phyloP scores from a whole-genome alignment of 2,113 vertebrate species.

The Nesospiza acunhae region DNA sequence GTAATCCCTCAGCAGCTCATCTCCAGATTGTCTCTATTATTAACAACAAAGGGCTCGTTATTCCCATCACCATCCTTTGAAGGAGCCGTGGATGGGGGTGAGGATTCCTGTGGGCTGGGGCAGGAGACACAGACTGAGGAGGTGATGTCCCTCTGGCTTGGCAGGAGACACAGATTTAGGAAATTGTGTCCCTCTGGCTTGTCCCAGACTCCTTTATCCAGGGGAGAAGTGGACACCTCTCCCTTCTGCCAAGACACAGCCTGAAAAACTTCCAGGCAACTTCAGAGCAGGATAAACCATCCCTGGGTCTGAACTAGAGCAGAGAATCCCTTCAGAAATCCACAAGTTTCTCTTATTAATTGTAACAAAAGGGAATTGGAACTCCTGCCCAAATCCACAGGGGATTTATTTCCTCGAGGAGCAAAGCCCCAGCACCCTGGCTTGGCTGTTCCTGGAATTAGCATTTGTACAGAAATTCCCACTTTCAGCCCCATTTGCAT shows the following conservation, averaged over 20 bases:
- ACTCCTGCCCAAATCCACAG: neutral
- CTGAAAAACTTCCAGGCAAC: neutral
- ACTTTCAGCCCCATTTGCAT: neutral
- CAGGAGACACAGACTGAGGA: neutral
- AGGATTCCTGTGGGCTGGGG: neutral
- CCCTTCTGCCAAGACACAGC: neutral
- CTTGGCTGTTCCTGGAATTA: neutral
- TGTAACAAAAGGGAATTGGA: neutral
- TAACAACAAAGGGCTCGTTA: neutral
- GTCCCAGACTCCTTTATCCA: neutral
- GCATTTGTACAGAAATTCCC: neutral
- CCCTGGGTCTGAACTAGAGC: neutral
- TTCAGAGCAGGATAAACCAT: neutral
- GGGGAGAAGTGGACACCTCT: neutral
- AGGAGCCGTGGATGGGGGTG: neutral
- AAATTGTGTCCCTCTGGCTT: neutral
- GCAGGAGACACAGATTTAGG: neutral
- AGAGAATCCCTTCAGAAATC: neutral
- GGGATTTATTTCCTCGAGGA: neutral
- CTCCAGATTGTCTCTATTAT: neutral
- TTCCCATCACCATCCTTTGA: neutral
- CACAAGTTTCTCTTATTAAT: neutral
- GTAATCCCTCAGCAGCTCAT: conserved; percentile 5
- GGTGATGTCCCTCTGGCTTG: neutral
- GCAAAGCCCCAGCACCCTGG: neutral